Evolutionary conservation across 2,797 vertebrate species (phyloP).

Genomic region (Bradypodion ventrale): DNA sequence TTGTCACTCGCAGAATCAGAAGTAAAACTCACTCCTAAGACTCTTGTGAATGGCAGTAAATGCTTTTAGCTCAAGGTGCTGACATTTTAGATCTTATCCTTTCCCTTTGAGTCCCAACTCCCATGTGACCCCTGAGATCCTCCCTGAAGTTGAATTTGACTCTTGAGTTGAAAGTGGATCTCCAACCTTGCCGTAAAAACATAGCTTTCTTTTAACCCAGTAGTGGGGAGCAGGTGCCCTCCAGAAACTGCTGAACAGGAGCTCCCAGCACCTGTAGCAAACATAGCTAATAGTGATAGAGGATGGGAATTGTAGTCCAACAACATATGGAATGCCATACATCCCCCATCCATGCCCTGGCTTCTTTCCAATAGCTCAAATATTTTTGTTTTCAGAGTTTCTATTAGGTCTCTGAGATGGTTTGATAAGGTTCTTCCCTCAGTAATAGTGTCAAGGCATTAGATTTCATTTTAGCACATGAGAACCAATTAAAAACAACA

Average conservation of each 20-base stretch:
- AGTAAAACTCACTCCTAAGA: no score
- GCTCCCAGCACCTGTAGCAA: neutral
- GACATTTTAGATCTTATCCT: no score
- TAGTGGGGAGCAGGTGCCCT: neutral
- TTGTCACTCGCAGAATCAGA: no score
- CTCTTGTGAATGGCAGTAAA: neutral
- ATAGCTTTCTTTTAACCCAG: neutral
- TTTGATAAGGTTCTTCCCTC: neutral
- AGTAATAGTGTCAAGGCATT: slow-evolving; percentile 22
- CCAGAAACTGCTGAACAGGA: neutral
- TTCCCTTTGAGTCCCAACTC: no score
- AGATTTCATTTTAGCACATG: slow-evolving; percentile 26
- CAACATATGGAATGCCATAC: neutral
- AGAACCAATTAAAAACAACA: slow-evolving; percentile 56
- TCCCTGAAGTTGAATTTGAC: no score
- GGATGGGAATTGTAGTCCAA: neutral
- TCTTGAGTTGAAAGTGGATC: no score
- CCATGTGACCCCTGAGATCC: no score
- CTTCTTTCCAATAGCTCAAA: neutral
- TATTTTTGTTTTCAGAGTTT: neutral
- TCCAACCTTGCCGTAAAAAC: neutral
- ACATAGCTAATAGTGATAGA: neutral
- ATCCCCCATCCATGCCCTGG: neutral
- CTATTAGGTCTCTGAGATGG: neutral
- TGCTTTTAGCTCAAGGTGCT: no score